Evolutionary conservation across 2,113 vertebrate species (phyloP).

Genomic region (Columba livia): DNA sequence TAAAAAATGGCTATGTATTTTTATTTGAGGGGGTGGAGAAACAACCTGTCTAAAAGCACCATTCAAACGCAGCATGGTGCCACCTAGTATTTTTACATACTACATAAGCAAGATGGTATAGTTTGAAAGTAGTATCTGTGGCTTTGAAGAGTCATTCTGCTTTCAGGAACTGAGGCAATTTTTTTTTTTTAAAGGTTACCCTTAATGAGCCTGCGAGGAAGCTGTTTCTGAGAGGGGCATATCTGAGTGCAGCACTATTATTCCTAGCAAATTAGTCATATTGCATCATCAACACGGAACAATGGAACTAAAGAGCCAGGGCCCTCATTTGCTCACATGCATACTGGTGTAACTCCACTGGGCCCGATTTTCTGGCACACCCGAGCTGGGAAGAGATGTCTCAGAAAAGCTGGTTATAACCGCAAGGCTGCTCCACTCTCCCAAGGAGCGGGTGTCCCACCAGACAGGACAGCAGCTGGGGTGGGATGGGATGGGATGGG

Average conservation of each 20-base stretch:
- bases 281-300: slow-evolving; percentile 18
- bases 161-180: neutral
- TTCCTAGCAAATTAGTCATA: slow-evolving; percentile 9
- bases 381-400: neutral
- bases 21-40: neutral
- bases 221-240: neutral
- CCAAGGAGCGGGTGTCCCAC: neutral
- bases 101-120: neutral
- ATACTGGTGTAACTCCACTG: neutral
- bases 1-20: neutral
- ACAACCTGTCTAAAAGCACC: neutral
- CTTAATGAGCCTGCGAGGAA: neutral
- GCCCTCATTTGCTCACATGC: neutral
- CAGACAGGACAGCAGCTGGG: no score
- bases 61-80: neutral
- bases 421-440: neutral
- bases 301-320: slow-evolving; percentile 1
- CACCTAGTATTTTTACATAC: neutral
- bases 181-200: neutral
- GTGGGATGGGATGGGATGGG: neutral
- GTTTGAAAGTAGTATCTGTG: neutral
- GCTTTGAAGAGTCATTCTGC: neutral
- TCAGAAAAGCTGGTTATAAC: neutral
- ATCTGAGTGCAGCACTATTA: neutral
- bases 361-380: neutral